Evolutionary conservation across 2,113 vertebrate species (phyloP).

Genomic region (Blennius ocellaris): DNA sequence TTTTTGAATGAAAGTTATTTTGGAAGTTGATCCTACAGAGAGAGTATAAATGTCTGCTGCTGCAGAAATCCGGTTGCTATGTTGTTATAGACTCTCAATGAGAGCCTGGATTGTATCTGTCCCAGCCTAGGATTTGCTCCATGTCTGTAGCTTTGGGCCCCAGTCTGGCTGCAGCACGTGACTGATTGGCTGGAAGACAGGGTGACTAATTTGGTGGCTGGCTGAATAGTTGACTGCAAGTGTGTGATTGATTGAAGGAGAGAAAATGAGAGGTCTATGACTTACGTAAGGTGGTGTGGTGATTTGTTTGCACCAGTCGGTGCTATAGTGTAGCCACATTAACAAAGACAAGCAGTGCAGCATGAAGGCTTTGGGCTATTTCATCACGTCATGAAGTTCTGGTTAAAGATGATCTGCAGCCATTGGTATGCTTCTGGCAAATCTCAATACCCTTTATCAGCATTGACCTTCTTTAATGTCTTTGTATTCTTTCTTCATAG

Average conservation of each 20-base stretch:
- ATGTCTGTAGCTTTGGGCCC: slow-evolving; percentile 52
- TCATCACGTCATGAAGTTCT: slow-evolving; percentile 7
- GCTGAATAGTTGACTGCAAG: slow-evolving; percentile 27
- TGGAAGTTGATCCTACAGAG: background rate
- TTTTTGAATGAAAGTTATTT: background rate
- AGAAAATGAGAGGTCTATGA: slow-evolving; percentile 1
- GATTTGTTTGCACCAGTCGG: slow-evolving; percentile 30
- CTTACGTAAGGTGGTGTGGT: slow-evolving; percentile 27
- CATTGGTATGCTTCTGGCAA: slow-evolving; percentile 6
- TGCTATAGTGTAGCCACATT: slow-evolving; percentile 1
- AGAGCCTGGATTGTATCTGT: slow-evolving; percentile 12
- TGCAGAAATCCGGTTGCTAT: background rate
- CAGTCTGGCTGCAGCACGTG: slow-evolving; percentile 25
- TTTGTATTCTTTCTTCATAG: background rate
- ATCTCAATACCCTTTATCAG: background rate
- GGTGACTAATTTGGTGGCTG: slow-evolving; percentile 43
- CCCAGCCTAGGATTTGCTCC: slow-evolving; percentile 20
- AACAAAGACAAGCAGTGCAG: slow-evolving; percentile 4
- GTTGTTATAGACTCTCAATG: background rate
- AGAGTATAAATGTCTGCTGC: background rate
- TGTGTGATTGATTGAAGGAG: slow-evolving; percentile 6
- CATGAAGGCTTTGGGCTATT: slow-evolving; percentile 12
- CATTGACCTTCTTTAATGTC: background rate
- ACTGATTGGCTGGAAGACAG: slow-evolving; percentile 30
- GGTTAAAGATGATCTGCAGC: slow-evolving; percentile 29